Base-by-base conservation (phyloP, 2,888 invertebrate species). In the Scrobipalpa costella region DNA sequence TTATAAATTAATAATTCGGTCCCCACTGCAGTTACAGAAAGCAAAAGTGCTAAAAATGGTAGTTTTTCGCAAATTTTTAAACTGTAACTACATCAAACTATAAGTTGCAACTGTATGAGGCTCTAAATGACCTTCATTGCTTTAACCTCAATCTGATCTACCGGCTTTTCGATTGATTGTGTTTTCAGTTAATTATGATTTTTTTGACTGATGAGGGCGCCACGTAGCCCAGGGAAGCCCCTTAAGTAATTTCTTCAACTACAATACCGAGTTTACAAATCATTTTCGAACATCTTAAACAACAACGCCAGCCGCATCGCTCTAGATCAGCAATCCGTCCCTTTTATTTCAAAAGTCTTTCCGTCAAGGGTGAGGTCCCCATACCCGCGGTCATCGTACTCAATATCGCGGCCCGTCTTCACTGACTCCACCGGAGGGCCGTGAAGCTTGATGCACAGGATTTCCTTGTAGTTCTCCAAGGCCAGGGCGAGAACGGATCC, bases 401-500 rank as follows among this genome's bases (percentile, higher is more conserved):
- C 94, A 15, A 88, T 83, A 61, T 87, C 88, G 8, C 81, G 74
- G 7, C 85, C 90, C 6, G 74, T 76, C 49, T 73, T 77, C 8
- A 90, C 89, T 0, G 88, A 75, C 19, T 90, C 88, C 0, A 85
- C 79, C 0, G 71, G 61, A 0, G 90, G 88, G 0, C 90, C 90
- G 63, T 85, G 85, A 13, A 95, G 86, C 66, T 94, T 93, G 27
- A 96, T 88, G 61, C 95, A 95, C 8, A 95, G 85, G 36, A 96
- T 88, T 62, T 94, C 93, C 64, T 92, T 90, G 73, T 92, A 92
- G 76, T 95, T 94, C 69, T 94, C 94, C 50, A 96, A 78, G 0
- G 95, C 95, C 63, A 96, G 82, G 0, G 96, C 93, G 0, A 96
- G 92, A 61, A 93, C 93, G 38, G 93, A 93, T 0, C 96, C 97